Evolutionary conservation across 2,888 invertebrate genomes (phyloP).

Genomic region (Pristionchus japonicus): DNA sequence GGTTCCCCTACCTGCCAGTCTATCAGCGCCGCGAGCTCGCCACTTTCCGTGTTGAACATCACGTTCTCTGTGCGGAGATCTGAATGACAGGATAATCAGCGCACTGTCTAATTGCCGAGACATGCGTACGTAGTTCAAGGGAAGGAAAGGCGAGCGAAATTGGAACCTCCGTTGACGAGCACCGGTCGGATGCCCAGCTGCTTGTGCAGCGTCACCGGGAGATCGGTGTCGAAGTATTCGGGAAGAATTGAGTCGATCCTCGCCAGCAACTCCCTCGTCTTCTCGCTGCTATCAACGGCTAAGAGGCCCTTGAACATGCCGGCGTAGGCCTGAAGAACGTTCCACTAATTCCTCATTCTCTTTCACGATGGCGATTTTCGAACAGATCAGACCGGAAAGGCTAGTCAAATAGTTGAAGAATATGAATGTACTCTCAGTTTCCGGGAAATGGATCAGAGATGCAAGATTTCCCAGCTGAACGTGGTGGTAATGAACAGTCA

Average conservation of each 20-base stretch:
- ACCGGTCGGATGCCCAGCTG: not conserved
- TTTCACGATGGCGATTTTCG: no score
- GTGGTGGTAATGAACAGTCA: not conserved
- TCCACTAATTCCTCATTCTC: no score
- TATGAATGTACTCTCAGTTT: no score
- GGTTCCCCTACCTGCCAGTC: not conserved
- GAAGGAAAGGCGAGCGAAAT: no score
- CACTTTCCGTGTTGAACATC: not conserved
- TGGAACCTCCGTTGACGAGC: constrained; percentile 22
- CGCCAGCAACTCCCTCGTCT: not conserved
- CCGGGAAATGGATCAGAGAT: no score
- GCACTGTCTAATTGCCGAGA: no score
- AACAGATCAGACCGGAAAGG: no score
- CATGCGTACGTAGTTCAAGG: no score
- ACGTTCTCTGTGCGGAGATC: not conserved
- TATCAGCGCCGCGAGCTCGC: not conserved
- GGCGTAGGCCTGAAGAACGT: not conserved
- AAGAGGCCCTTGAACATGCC: not conserved
- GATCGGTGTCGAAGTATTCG: not conserved
- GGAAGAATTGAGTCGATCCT: not conserved
- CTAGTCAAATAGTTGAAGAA: no score
- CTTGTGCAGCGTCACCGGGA: not conserved
- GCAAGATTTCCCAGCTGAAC: no score
- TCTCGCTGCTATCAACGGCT: not conserved
- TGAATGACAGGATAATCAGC: no score